These are phyloP conservation scores for Halictus rubicundus DNA, from an alignment of 1,140 invertebrate species.

Conservation along the genomic window DNA sequence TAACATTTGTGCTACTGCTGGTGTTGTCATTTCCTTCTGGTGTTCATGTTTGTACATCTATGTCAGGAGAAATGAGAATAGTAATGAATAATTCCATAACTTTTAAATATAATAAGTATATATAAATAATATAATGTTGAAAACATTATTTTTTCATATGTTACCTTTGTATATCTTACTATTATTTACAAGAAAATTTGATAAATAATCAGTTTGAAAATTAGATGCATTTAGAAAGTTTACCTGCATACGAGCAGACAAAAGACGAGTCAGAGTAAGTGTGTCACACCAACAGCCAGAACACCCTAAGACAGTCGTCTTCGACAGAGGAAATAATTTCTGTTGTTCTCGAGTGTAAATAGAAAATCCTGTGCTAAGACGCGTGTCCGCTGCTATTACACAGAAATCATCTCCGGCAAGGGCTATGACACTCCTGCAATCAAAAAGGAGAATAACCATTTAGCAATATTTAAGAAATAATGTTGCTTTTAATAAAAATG, in stretches of 20 bases:
- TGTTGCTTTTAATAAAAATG: too few relatives aligned
- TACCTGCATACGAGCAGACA: conserved; percentile 93
- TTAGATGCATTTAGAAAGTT: conserved; percentile 13
- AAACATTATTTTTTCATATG: too few relatives aligned
- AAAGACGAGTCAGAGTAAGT: conserved; percentile 92
- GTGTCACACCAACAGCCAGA: conserved; percentile 99
- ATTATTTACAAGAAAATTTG: too few relatives aligned
- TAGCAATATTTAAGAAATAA: not conserved
- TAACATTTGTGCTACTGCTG: conserved; percentile 96
- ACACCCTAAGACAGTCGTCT: conserved; percentile 92
- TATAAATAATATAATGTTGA: not conserved
- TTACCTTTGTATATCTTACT: too few relatives aligned
- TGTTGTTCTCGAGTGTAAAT: conserved; percentile 94
- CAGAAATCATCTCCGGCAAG: conserved; percentile 91
- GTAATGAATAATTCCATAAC: conserved; percentile 19
- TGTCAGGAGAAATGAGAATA: conserved; percentile 48
- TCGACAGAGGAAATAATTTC: conserved; percentile 90
- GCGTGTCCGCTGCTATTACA: conserved; percentile 92
- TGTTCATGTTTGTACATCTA: conserved; percentile 98
- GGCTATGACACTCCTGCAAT: conserved; percentile 90
- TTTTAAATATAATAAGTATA: conserved; percentile 29
- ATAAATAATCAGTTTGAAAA: not conserved
- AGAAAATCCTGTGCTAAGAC: conserved; percentile 94
- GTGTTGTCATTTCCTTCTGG: conserved; percentile 94
- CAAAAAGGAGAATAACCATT: conserved; percentile 17